A percentile compares a stretch with the other conserved stretches of the same genome.
Conservation (phyloP, 2,888 invertebrate species). For the Antheraea assamensis region DNA sequence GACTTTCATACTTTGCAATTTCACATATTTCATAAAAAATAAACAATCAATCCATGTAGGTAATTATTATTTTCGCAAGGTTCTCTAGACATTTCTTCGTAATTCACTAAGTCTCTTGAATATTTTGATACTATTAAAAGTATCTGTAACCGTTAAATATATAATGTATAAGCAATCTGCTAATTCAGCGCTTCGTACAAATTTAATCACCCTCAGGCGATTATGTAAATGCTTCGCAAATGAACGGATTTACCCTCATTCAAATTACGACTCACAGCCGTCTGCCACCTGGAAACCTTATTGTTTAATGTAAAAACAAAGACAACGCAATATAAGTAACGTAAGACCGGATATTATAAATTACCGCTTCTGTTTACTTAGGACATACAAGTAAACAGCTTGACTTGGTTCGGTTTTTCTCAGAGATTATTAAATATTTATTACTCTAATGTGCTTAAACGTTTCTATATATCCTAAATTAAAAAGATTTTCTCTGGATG, state of each 20-base stretch:
- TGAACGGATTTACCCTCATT: conserved; percentile 64
- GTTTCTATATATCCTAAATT: neutral
- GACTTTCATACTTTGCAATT: too few relatives aligned
- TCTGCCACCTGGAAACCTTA: conserved; percentile 43
- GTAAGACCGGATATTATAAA: neutral
- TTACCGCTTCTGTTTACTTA: neutral
- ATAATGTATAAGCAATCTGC: conserved; percentile 38
- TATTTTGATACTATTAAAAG: conserved; percentile 20
- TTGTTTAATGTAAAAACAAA: conserved; percentile 18
- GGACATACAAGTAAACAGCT: neutral
- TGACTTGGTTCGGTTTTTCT: neutral
- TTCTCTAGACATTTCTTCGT: neutral
- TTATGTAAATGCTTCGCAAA: conserved; percentile 68
- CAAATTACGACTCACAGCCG: conserved; percentile 57
- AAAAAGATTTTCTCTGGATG: neutral
- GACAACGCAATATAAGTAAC: neutral
- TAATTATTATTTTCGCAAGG: neutral
- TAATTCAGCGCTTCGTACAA: conserved; percentile 48
- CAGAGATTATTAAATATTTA: neutral
- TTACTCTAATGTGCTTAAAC: neutral
- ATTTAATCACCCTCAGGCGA: conserved; percentile 68
- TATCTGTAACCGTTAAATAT: conserved; percentile 33
- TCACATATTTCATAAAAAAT: neutral
- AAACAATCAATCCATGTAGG: neutral
- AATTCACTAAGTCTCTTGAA: neutral